Base-by-base conservation (phyloP, 2,888 invertebrate species). In the Therioaphis trifolii region DNA sequence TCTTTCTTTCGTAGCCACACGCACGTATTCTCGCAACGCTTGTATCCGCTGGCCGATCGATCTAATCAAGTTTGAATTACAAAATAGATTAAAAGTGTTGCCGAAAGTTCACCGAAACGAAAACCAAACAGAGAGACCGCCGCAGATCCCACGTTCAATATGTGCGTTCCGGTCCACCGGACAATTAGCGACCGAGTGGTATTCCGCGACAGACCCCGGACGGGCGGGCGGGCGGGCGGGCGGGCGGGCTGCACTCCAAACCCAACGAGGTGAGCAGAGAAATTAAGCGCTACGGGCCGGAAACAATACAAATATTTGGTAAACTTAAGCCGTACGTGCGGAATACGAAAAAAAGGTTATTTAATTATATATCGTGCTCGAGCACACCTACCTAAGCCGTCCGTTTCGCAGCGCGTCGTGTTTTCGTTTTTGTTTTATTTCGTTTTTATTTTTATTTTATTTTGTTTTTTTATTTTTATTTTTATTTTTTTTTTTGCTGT, bases 281-380 rank as follows among this genome's bases (percentile, higher is more conserved):
- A 61, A 80, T 46, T 61, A 72, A 79, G n/a, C 43, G 27, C 9
- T 40, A 12, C n/a, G 61, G 18, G n/a, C 61, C 29, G 46, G 29
- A 71, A 80, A 80, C 43, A 80, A 61, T 46, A 71, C 61, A 71
- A 61, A 80, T 80, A 58, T 80, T 80, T 80, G 71, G 15, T n/a
- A 55, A 58, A 80, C 71, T 72, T 61, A 15, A 80, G 29, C 71
- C 21, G 71, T 58, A 80, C 29, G 58, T 46, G 61, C 46, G 58
- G 58, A 61, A 61, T 24, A 49, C 35, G 35, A 24, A 72, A 80
- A n/a, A 72, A 71, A 72, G 61, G 80, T 80, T 61, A 61, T 80
- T 72, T 49, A 80, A 71, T 72, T 61, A 71, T n/a, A n/a, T 71
- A 14, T 55, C 69, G 79, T 18, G 5, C 27, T 29, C 40, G 55